Evolutionary conservation across 2,113 vertebrate genomes (phyloP), one percentile per base, ranked within the genome.

Genomic region (Coptodon bakossiorum): DNA sequence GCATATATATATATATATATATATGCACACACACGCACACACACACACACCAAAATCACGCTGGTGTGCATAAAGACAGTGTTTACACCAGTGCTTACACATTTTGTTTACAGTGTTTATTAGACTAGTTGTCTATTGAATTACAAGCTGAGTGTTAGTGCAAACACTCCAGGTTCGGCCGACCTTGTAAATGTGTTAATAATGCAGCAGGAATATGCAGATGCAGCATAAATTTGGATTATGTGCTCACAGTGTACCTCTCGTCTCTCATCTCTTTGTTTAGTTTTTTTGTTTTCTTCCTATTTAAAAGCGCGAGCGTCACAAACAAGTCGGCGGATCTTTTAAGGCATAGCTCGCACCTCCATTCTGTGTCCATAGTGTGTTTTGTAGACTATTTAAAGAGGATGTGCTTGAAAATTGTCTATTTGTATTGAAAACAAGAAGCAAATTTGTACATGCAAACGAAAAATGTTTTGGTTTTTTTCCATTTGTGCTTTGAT

Each of bases 51-150:
- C 50, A 29, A 29, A 73, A 52, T 17, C 31, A 68, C 19, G 57
- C 29, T n/a, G 61, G 61, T 85, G 83, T 89, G 84, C 88, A 68
- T 52, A 86, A 68, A 91, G 40, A 91, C 85, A 84, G 88, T 92
- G 93, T 96, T 96, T 96, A 96, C 94, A 90, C 81, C 31, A 4
- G 48, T 52, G 61, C 90, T 90, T 86, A 89, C 86, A 82, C 27
- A 7, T 87, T 92, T 93, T 93, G 93, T 96, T 96, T 96, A 96
- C 95, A 94, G 92, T 94, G 90, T 95, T 94, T 92, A 90, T 88
- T 93, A 86, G 84, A 80, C 82, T 79, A 83, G 88, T 88, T 48
- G 87, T 93, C 84, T 83, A 54, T 94, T 56, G 54, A 90, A 87
- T 87, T 86, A 91, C 85, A 66, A 81, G 93, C 92, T 86, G 81